Conservation (phyloP, 2,888 invertebrate genomes). For the Cephus sareptanus region DNA sequence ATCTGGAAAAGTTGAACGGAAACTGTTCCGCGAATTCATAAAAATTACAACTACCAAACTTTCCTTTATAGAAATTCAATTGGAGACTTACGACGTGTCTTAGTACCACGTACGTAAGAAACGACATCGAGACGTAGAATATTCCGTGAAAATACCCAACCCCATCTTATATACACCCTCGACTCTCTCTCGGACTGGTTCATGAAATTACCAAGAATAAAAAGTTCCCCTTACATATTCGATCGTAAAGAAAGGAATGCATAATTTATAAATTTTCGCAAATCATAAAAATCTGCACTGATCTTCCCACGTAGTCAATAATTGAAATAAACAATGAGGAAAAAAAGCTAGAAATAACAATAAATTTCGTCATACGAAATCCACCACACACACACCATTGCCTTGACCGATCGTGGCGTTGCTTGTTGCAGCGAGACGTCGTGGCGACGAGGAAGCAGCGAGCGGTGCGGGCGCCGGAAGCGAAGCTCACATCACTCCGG, state of each 20-base stretch:
- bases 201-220: not conserved
- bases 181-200: not conserved
- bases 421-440: conserved; percentile 66
- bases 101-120: not conserved
- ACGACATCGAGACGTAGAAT: not conserved
- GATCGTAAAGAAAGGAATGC: not conserved
- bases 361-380: conserved; percentile 12
- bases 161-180: not conserved
- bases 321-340: not conserved
- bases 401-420: conserved; percentile 66
- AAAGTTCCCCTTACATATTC: not conserved
- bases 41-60: not conserved
- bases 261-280: not conserved
- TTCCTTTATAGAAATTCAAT: not conserved
- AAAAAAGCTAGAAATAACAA: not conserved
- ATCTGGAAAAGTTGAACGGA: not conserved
- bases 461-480: conserved; percentile 72
- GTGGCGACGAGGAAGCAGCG: conserved; percentile 70
- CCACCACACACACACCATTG: conserved; percentile 46
- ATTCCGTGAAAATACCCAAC: not conserved
- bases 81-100: not conserved
- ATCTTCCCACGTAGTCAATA: not conserved
- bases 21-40: not conserved
- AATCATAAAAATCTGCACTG: not conserved
- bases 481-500: conserved; percentile 73